Conservation (phyloP, 2,113 vertebrate genomes). For the Callipepla squamata region DNA sequence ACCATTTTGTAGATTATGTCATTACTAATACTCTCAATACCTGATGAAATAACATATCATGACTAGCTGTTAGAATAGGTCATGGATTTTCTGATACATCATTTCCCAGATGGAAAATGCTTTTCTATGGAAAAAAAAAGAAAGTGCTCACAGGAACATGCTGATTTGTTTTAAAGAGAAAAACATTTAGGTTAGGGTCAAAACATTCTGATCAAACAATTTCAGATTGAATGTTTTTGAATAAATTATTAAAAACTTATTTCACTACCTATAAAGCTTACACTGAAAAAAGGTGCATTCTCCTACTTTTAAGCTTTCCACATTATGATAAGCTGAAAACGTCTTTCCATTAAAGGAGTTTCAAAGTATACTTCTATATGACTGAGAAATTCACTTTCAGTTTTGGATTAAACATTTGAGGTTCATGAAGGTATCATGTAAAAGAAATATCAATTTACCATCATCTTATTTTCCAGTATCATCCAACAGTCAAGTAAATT, state of each 20-base stretch:
- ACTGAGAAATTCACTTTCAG: neutral
- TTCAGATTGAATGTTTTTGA: neutral
- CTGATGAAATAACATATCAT: slow-evolving; percentile 11
- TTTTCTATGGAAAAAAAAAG: neutral
- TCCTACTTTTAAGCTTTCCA: neutral
- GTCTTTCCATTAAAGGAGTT: neutral
- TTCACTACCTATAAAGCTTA: neutral
- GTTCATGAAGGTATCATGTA: neutral
- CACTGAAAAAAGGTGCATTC: neutral
- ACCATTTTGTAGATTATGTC: slow-evolving; percentile 11
- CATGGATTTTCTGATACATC: slow-evolving; percentile 27
- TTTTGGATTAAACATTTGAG: neutral
- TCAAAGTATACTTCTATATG: neutral
- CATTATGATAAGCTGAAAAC: neutral
- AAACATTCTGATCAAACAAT: neutral
- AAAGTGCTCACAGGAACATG: neutral
- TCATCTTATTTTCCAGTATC: neutral
- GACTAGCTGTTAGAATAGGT: neutral
- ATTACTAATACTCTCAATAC: slow-evolving; percentile 1
- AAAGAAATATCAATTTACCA: neutral
- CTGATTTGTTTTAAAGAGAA: neutral
- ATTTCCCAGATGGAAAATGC: neutral
- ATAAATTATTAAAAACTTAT: neutral
- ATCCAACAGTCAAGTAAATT: neutral
- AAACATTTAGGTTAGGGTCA: neutral